Evolutionary conservation across 2,797 vertebrate genomes (phyloP).

Genomic region (Galagoides demidoff): DNA sequence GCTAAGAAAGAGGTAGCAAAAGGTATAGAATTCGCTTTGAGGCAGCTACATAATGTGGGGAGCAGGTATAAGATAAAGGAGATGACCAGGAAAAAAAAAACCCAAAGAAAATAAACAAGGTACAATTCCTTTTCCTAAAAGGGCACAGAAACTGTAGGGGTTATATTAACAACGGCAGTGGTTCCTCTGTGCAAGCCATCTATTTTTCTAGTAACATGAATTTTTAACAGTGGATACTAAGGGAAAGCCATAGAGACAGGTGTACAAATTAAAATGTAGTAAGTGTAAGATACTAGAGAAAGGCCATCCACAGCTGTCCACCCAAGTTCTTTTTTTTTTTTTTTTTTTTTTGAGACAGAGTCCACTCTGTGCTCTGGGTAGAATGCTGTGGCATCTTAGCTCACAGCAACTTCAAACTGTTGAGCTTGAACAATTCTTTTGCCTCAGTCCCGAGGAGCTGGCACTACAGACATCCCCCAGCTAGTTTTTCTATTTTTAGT

Average conservation of each 20-base stretch:
- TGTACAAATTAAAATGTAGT: background rate
- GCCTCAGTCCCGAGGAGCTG: too few species aligned
- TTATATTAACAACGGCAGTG: background rate
- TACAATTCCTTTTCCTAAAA: background rate
- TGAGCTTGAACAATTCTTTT: too few species aligned
- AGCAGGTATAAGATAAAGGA: background rate
- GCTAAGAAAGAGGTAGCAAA: background rate
- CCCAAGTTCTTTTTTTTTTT: background rate
- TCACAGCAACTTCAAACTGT: too few species aligned
- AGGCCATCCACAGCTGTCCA: rapidly evolving
- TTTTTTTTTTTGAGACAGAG: too few species aligned
- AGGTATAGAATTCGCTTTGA: background rate
- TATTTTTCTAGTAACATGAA: background rate
- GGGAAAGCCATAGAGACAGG: background rate
- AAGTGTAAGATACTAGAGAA: background rate
- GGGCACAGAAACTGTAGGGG: background rate
- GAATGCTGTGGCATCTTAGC: too few species aligned
- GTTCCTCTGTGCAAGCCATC: background rate
- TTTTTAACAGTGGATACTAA: background rate
- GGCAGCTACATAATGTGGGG: background rate
- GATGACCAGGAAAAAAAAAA: background rate
- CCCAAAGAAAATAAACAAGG: background rate
- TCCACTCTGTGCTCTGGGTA: too few species aligned
- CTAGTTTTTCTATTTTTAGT: too few species aligned
- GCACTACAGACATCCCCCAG: too few species aligned